Evolutionary conservation across 2,888 invertebrate species (phyloP), one percentile per base, ranked within the genome.

Genomic region (Drosophila quinaria): DNA sequence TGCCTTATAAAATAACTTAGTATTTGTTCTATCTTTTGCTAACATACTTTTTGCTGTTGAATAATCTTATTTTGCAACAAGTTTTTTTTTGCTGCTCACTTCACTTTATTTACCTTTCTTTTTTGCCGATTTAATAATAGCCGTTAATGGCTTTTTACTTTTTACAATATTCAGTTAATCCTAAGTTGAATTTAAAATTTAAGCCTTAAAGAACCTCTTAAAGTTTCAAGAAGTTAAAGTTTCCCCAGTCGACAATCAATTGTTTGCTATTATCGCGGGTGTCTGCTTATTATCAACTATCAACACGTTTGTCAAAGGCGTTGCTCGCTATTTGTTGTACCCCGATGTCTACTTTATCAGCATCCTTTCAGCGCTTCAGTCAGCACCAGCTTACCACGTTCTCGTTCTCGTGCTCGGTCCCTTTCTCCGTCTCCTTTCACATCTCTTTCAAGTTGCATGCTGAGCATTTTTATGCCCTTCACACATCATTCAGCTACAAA

Each of bases 401-500:
- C 13, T 15, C n/a, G 25, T 46, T 13, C n/a, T 42, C 49, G 44
- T 19, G 29, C 13, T 25, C n/a, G 35, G 35, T 13, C n/a, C 44
- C 49, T 44, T 15, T 41, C 11, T 29, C 0, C 2, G 9, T 22
- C 29, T 13, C 19, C 1, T 19, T 5, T 4, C 10, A 10, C 44
- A 17, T 11, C 41, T 15, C 47, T 6, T 41, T 15, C 37, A 31
- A 10, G 25, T 15, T 58, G 79, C 61, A 64, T 35, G 49, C 64
- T 46, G 51, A 71, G 79, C 73, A 81, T 81, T 89, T 84, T 89
- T 81, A 89, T 85, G 86, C 79, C 82, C 89, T 89, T 84, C 90
- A 88, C 84, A 89, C 84, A 89, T 84, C 90, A 84, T 89, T 84
- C 84, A 84, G 90, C 86, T 74, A 89, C 90, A 89, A 84, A 84